These are phyloP conservation scores for Himalopsyche tibetana DNA, from an alignment of 2,888 invertebrate species.

Conservation along the genomic window DNA sequence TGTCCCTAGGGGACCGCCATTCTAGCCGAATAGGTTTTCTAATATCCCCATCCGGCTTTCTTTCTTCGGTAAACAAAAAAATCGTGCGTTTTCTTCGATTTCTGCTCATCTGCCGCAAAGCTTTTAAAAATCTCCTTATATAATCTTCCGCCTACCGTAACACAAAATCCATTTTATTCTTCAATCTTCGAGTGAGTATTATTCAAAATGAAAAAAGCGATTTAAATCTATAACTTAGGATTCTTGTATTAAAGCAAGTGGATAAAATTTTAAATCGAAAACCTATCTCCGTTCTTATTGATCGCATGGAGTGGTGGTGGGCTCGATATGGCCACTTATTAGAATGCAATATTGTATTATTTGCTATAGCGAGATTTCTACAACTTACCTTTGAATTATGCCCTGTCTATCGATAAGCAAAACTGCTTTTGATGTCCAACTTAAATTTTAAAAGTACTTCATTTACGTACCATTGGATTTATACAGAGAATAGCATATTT, in stretches of 20 bases:
- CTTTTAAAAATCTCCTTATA: slow-evolving; percentile 49
- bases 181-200: background rate
- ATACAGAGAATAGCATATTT: too few relatives aligned
- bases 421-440: too few relatives aligned
- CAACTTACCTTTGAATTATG: too few relatives aligned
- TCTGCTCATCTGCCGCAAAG: background rate
- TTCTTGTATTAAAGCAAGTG: slow-evolving; percentile 16
- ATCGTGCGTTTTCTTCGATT: slow-evolving; percentile 19
- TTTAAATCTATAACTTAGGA: slow-evolving; percentile 7
- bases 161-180: background rate
- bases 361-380: too few relatives aligned
- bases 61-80: slow-evolving; percentile 24
- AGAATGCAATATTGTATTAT: too few relatives aligned
- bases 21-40: slow-evolving; percentile 49
- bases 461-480: too few relatives aligned
- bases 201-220: slow-evolving; percentile 22
- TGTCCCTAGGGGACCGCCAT: slow-evolving; percentile 45
- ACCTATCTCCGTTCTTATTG: background rate
- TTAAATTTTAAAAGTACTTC: too few relatives aligned
- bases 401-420: too few relatives aligned
- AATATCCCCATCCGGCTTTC: slow-evolving; percentile 31
- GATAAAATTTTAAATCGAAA: background rate
- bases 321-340: too few relatives aligned
- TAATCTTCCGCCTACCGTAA: slow-evolving; percentile 9
- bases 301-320: background rate